Conservation (phyloP, 2,888 invertebrate species). For the Mimumesa dahlbomi region DNA sequence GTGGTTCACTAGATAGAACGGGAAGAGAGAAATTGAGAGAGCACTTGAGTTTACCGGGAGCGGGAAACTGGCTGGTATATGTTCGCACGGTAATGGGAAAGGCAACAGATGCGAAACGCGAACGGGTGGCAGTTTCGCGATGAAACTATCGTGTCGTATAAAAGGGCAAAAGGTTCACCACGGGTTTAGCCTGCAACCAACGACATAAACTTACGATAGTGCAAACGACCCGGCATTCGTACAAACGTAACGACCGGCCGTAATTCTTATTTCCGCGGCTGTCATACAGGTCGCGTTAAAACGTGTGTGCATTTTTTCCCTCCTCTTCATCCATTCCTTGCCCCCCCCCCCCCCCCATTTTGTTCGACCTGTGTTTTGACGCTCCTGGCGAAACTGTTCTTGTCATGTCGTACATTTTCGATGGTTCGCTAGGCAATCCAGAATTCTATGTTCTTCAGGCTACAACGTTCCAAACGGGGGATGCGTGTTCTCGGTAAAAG, state of each 20-base stretch:
- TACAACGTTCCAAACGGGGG: too few species aligned
- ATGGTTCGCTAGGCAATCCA: too few species aligned
- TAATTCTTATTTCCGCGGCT: conserved; percentile 30
- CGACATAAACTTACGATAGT: conserved; percentile 64
- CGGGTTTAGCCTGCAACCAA: conserved; percentile 47
- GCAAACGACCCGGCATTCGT: conserved; percentile 57
- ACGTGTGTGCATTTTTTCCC: conserved; percentile 1
- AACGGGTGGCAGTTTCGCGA: conserved; percentile 56
- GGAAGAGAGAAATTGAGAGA: conserved; percentile 32
- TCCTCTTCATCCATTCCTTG: neutral
- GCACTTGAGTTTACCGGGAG: conserved; percentile 39
- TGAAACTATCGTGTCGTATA: conserved; percentile 55
- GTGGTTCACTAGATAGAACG: conserved; percentile 19
- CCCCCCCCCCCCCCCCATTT: too few species aligned
- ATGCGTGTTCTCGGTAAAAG: too few species aligned
- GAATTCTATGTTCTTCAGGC: too few species aligned
- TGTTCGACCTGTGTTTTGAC: too few species aligned
- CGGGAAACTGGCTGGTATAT: conserved; percentile 45
- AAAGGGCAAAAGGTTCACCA: conserved; percentile 52
- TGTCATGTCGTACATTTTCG: too few species aligned
- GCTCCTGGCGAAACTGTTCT: too few species aligned
- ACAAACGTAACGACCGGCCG: conserved; percentile 24
- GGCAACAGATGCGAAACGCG: conserved; percentile 74
- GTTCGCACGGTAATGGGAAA: conserved; percentile 61
- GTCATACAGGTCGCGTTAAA: neutral